Evolutionary conservation across 2,797 vertebrate genomes (phyloP).

Genomic region (Crotalus adamanteus): DNA sequence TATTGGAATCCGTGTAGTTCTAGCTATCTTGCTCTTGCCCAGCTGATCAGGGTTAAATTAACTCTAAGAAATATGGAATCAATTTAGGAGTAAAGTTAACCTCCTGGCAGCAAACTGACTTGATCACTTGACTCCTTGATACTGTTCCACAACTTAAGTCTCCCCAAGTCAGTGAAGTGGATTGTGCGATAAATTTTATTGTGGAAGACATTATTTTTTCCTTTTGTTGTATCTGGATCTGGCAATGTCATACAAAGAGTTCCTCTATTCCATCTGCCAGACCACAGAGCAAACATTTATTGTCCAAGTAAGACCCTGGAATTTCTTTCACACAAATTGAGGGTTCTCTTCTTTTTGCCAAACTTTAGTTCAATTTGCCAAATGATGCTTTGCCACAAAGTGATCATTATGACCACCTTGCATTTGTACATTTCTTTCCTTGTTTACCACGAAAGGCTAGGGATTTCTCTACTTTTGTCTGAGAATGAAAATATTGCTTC

Average conservation of each 20-base stretch:
- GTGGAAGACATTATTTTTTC: neutral
- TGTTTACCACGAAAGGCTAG: neutral
- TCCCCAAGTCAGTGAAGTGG: neutral
- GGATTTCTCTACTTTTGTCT: neutral
- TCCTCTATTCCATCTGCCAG: neutral
- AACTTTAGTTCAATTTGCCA: neutral
- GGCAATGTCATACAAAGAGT: neutral
- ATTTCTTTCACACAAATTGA: neutral
- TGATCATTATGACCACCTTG: neutral
- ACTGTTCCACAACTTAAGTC: neutral
- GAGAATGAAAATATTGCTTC: neutral
- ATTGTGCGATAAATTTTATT: neutral
- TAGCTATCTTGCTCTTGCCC: neutral
- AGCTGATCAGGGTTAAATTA: neutral
- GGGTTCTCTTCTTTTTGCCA: neutral
- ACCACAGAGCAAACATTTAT: neutral
- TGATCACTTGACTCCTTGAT: neutral
- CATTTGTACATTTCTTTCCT: neutral
- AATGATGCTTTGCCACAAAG: neutral
- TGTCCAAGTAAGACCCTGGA: neutral
- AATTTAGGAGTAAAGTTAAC: neutral
- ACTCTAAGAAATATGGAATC: neutral
- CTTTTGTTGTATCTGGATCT: neutral
- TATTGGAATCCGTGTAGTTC: neutral
- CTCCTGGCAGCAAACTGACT: neutral